Conservation (phyloP, 2,113 vertebrate species). For the Neolamprologus sp. region DNA sequence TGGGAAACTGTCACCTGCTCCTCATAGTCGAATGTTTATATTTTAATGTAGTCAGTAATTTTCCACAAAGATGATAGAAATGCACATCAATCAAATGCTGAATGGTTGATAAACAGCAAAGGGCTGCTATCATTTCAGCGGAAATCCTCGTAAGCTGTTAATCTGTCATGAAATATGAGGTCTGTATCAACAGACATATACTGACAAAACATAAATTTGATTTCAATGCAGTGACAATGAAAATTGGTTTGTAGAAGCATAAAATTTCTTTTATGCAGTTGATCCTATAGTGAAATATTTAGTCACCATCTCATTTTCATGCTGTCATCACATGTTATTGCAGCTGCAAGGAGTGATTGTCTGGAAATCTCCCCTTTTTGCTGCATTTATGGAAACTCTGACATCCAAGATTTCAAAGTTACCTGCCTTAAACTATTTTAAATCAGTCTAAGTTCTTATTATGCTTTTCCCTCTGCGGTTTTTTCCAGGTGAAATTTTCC, state of each 20-base stretch:
- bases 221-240: background rate
- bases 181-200: background rate
- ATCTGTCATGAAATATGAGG: background rate
- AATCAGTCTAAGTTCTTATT: background rate
- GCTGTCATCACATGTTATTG: constrained; percentile 21
- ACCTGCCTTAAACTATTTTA: background rate
- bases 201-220: background rate
- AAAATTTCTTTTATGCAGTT: background rate
- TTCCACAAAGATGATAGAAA: background rate
- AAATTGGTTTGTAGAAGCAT: background rate
- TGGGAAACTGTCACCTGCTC: background rate
- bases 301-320: constrained; percentile 2
- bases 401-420: background rate
- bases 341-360: constrained; percentile 11
- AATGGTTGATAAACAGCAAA: background rate
- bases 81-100: background rate
- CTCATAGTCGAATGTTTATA: background rate
- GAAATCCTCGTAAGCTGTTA: background rate
- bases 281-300: constrained; percentile 6
- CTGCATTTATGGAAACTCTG: background rate
- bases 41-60: background rate
- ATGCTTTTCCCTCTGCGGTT: background rate
- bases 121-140: background rate
- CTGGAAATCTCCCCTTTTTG: background rate
- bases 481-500: background rate